Evolutionary conservation across 2,797 vertebrate genomes (phyloP).

Genomic region (Hemibagrus guttatus): DNA sequence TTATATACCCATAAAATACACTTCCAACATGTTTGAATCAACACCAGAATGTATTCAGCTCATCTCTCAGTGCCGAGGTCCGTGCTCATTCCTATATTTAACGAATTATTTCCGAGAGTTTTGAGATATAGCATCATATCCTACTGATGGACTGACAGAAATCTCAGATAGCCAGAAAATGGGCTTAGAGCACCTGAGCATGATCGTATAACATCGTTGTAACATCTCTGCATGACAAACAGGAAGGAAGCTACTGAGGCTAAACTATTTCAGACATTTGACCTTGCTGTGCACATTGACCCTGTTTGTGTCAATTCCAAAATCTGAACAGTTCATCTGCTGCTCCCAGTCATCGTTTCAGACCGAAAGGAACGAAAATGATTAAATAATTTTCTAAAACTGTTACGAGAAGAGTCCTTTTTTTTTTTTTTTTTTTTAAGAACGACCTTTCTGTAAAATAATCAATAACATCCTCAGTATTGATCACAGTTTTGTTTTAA

Average conservation of each 20-base stretch:
- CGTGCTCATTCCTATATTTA: neutral
- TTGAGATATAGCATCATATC: neutral
- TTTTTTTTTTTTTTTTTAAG: neutral
- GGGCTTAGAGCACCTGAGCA: neutral
- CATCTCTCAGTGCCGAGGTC: neutral
- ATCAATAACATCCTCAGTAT: neutral
- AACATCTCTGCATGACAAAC: neutral
- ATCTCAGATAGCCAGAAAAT: neutral
- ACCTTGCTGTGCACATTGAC: neutral
- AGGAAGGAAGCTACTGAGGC: constrained; percentile 10
- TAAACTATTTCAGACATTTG: neutral
- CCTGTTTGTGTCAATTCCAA: neutral
- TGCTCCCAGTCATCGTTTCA: neutral
- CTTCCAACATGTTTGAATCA: neutral
- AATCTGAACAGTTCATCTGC: neutral
- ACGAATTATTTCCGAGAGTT: neutral
- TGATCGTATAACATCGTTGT: neutral
- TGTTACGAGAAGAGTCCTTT: neutral
- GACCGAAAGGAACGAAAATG: neutral
- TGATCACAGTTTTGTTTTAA: neutral
- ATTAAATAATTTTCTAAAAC: neutral
- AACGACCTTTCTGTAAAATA: neutral
- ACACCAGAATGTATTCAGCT: neutral
- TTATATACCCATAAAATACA: neutral
- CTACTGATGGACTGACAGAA: neutral